Base-by-base conservation (phyloP, 2,113 vertebrate species). In the Ceyx melanurus region DNA sequence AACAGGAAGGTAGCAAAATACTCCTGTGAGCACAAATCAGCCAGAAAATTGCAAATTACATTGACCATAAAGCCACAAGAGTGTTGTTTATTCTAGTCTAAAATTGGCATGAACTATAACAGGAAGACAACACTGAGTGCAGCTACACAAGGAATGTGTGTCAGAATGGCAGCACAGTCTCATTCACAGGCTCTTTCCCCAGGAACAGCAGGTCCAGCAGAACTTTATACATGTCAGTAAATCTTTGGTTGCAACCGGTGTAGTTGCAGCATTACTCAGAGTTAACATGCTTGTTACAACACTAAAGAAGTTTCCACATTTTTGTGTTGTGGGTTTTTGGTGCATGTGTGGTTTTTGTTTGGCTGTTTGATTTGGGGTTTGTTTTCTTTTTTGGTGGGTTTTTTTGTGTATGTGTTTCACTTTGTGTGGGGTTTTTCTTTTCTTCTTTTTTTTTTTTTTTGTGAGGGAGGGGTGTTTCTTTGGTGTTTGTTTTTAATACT, bases 1-100 rank as follows among this genome's bases (percentile, higher is more conserved):
- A 67, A 72, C 46, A 57, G 57, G 35, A 79, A 95, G 61, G 89
- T 37, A 87, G 66, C 66, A 94, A 93, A 92, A 86, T 43, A 90
- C 14, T 45, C 57, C 61, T 31, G 15, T 61, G 42, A 76, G 82
- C 23, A 54, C 28, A 76, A 45, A 16, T 31, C 54, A 82, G 50
- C 2, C 28, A 90, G 84, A 92, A 94, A 91, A 61, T 58, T 87
- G 58, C 81, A 93, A 84, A 93, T 95, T 93, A 95, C 0, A 0
- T 31, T 65, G 53, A 89, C 93, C 77, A 84, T 87, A 90, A 84
- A 87, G 53, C 89, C 74, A 53, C 91, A 37, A 46, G 4, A 45
- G 57, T 15, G n/a, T 7, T 94, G 73, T 90, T 91, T 82, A 54
- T 84, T 81, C 35, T 53, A 91, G 70, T 82, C 80, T 84, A 90